phyloP scores from a whole-genome alignment of 1,140 invertebrate species.

The Drosophila navojoa region DNA sequence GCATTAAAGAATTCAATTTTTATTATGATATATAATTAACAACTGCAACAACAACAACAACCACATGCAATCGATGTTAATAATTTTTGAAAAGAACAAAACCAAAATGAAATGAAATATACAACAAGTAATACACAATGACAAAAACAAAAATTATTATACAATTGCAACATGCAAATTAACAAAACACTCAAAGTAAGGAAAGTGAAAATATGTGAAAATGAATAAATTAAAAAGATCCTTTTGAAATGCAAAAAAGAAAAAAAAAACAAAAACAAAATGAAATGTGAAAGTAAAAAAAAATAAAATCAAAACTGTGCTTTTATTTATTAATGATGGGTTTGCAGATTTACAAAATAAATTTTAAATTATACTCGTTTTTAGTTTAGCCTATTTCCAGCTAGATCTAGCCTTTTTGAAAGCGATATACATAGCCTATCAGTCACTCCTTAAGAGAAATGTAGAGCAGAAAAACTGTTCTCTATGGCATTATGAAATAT shows the following conservation, averaged over 20 bases:
- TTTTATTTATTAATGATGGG: background rate
- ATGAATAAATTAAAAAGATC: constrained; percentile 80
- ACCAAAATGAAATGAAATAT: constrained; percentile 48
- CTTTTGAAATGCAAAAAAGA: constrained; percentile 77
- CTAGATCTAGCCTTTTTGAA: too few relatives aligned
- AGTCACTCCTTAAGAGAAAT: too few relatives aligned
- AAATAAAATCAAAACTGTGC: background rate
- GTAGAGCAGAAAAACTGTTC: too few relatives aligned
- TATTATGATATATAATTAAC: constrained; percentile 74
- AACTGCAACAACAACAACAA: constrained; percentile 66
- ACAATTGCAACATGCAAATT: constrained; percentile 77
- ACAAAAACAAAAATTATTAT: constrained; percentile 57
- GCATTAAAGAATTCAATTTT: constrained; percentile 69
- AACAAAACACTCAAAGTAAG: constrained; percentile 69
- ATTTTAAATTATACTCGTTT: too few relatives aligned
- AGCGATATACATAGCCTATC: too few relatives aligned
- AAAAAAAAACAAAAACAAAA: constrained; percentile 67
- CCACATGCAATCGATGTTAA: constrained; percentile 73
- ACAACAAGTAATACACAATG: constrained; percentile 53
- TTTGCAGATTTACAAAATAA: too few relatives aligned
- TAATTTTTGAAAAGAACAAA: constrained; percentile 65
- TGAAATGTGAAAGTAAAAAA: constrained; percentile 75
- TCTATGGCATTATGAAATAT: too few relatives aligned
- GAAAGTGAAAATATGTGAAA: constrained; percentile 79
- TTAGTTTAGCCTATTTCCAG: too few relatives aligned